Conservation (phyloP, 2,797 vertebrate genomes). For the Sebastes umbrosus region DNA sequence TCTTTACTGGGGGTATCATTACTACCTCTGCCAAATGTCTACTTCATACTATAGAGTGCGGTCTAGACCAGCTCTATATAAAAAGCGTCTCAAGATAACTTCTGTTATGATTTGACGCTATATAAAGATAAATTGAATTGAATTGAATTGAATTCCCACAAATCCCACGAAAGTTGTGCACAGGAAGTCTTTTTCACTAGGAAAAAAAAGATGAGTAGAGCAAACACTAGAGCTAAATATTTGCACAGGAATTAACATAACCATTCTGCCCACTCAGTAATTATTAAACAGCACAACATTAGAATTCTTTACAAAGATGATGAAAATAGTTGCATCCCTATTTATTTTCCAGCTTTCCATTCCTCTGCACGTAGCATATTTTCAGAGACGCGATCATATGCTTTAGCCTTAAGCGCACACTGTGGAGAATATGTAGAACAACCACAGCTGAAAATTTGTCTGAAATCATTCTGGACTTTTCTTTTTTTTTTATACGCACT, state of each 20-base stretch:
- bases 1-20: background rate
- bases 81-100: no score
- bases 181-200: background rate
- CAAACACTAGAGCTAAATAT: constrained; percentile 22
- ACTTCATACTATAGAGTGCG: background rate
- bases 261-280: background rate
- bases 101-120: no score
- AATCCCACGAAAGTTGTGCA: background rate
- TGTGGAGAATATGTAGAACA: constrained; percentile 20
- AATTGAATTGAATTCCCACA: no score
- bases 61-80: no score
- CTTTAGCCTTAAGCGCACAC: constrained; percentile 16
- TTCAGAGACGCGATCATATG: constrained; percentile 5
- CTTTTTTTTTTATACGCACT: background rate
- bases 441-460: background rate
- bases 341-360: background rate
- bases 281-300: background rate
- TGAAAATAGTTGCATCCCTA: constrained; percentile 11
- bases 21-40: background rate
- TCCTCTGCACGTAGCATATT: constrained; percentile 5
- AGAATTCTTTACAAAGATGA: background rate
- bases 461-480: constrained; percentile 12
- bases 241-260: constrained; percentile 11
- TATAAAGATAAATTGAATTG: no score
- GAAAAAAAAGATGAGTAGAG: background rate